Conservation (phyloP, 2,113 vertebrate species). For the Mungos mungo region DNA sequence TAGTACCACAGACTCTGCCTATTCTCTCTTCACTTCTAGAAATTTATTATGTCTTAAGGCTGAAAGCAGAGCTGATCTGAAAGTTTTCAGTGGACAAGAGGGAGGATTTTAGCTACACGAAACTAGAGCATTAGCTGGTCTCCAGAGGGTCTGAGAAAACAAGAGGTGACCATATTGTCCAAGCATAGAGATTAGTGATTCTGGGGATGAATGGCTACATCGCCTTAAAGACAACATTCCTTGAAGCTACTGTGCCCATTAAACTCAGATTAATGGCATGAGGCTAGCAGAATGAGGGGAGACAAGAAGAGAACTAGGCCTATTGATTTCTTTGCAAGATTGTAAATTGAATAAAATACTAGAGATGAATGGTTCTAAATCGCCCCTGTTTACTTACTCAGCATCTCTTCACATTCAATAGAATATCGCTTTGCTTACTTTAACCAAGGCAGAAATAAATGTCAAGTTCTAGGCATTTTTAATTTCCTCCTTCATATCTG, state of each 20-base stretch:
- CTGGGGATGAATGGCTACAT: background rate
- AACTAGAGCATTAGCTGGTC: background rate
- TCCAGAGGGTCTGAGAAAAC: background rate
- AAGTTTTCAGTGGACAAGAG: background rate
- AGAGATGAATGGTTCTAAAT: slow-evolving; percentile 43
- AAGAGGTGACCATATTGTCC: background rate
- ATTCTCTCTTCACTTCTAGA: background rate
- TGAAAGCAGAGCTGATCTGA: background rate
- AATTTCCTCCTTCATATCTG: background rate
- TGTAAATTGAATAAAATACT: slow-evolving; percentile 41
- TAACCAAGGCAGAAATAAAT: background rate
- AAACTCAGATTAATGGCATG: slow-evolving; percentile 62
- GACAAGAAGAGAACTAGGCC: background rate
- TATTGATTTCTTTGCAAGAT: slow-evolving; percentile 65
- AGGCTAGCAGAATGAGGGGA: background rate
- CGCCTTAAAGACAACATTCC: slow-evolving; percentile 38
- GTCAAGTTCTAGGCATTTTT: background rate
- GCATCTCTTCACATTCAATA: slow-evolving; percentile 38
- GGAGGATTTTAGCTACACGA: background rate
- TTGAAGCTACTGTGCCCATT: background rate
- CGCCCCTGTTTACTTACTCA: background rate
- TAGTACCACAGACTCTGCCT: background rate
- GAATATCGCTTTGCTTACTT: background rate
- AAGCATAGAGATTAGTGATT: slow-evolving; percentile 31
- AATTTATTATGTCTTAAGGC: background rate